A percentile compares a stretch with the other conserved stretches of the same genome.
Conservation (phyloP, 2,888 invertebrate species). For the Deroplatys truncata region DNA sequence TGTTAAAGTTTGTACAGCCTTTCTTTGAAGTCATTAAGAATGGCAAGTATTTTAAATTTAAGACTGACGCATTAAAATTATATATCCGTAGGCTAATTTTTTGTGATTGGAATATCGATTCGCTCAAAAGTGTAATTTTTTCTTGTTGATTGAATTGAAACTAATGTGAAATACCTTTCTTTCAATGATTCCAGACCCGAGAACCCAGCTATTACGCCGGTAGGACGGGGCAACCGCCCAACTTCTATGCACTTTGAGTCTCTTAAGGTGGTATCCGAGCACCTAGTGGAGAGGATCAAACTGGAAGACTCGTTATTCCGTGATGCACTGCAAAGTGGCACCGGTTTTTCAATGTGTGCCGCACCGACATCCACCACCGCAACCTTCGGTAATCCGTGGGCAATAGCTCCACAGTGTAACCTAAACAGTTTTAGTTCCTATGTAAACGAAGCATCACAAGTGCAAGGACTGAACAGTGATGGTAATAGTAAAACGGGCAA, state of each 20-base stretch:
- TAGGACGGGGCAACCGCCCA: slow-evolving; percentile 24
- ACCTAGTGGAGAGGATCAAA: slow-evolving; percentile 32
- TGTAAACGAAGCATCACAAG: background rate
- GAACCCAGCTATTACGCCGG: background rate
- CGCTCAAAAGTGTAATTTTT: background rate
- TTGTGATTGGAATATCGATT: slow-evolving; percentile 9
- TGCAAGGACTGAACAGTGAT: background rate
- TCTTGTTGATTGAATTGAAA: background rate
- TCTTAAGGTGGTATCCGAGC: slow-evolving; percentile 31
- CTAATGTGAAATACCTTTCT: background rate
- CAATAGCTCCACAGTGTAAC: slow-evolving; percentile 20
- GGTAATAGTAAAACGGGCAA: background rate
- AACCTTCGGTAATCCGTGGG: slow-evolving; percentile 21
- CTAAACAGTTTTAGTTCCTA: slow-evolving; percentile 18
- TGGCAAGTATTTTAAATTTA: background rate
- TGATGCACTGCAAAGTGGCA: slow-evolving; percentile 26
- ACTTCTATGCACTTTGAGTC: slow-evolving; percentile 31
- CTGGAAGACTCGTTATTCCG: slow-evolving; percentile 29
- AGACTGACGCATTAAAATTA: background rate
- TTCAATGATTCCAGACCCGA: slow-evolving; percentile 14
- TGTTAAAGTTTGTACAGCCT: background rate
- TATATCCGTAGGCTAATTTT: background rate
- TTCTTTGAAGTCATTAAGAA: background rate
- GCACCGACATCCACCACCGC: slow-evolving; percentile 15
- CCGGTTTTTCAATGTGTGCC: slow-evolving; percentile 24